These are phyloP conservation scores for Adineta ricciae DNA, from an alignment of 2,888 invertebrate genomes.

Conservation along the genomic window DNA sequence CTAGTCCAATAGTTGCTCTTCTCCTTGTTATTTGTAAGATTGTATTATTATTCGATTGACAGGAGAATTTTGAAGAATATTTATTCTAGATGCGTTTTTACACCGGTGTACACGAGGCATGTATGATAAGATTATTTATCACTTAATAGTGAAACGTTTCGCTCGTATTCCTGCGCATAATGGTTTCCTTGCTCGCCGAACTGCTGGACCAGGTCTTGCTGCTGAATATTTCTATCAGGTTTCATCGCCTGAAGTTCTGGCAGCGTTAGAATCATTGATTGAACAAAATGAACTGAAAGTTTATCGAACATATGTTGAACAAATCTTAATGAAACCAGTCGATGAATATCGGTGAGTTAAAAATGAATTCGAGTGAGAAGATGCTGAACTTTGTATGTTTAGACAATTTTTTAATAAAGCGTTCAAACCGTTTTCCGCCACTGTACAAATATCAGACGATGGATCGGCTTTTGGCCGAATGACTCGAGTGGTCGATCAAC, in stretches of 20 bases:
- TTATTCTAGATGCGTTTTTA: constrained; percentile 20
- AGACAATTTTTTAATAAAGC: neutral
- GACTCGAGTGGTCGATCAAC: neutral
- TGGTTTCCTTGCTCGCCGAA: constrained; percentile 73
- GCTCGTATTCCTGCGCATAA: constrained; percentile 80
- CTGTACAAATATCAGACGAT: neutral
- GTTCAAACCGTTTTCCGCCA: constrained; percentile 3
- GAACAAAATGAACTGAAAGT: constrained; percentile 72
- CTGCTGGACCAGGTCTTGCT: constrained; percentile 76
- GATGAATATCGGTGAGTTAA: constrained; percentile 59
- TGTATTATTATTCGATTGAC: too few relatives aligned
- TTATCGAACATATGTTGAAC: constrained; percentile 67
- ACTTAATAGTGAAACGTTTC: constrained; percentile 70
- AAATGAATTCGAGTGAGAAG: neutral
- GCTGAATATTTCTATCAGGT: constrained; percentile 76
- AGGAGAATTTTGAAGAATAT: too few relatives aligned
- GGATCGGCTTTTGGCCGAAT: neutral
- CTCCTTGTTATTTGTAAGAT: constrained; percentile 63
- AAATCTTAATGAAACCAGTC: constrained; percentile 69
- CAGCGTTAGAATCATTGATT: constrained; percentile 76
- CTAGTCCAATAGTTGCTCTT: constrained; percentile 70
- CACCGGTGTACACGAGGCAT: constrained; percentile 42
- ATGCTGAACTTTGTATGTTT: neutral
- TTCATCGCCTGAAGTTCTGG: constrained; percentile 74
- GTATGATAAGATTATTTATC: constrained; percentile 77